Evolutionary conservation across 2,797 vertebrate genomes (phyloP), one percentile per base, ranked within the genome.

Genomic region (Pygocentrus nattereri): DNA sequence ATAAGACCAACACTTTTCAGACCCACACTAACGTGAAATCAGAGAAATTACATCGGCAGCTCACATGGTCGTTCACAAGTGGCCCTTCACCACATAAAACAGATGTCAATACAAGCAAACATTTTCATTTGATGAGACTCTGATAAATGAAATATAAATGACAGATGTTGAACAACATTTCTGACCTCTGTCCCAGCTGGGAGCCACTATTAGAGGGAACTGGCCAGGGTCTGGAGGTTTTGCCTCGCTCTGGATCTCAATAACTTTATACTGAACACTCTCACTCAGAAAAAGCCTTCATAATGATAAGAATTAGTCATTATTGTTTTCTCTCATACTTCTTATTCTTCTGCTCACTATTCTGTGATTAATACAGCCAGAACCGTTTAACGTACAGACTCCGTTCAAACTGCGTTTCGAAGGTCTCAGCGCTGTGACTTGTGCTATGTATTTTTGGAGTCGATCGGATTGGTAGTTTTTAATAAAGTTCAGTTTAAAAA

Each of bases 21-120:
- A 84, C 87, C 92, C 82, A 78, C 80, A 84, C 88, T 90, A 89
- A 90, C 90, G 87, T 87, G 89, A 90, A 92, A 92, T 92, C 87
- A 89, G 79, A 87, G 85, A 90, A 92, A 93, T 93, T 85, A 90
- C 80, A 84, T 86, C 86, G 83, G 67, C 76, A 82, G 82, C 89
- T 91, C 79, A 80, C 85, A 52, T 56, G 56, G 64, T 84, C 80
- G 79, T 75, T 61, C 47, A 34, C 62, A 74, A 58, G 81, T 59
- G 25, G 70, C 75, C 62, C 30, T 74, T 84, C 61, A 72, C 62
- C 30, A 31, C 41, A 79, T 79, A 80, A 62, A n/a, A 41, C 19
- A 56, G 54, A 78, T 68, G 49, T 84, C 68, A 52, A 67, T 64
- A 68, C 30, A 74, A 49, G 21, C 54, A 47, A 31, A 41, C 70